Conservation (phyloP, 2,888 invertebrate species). For the Tetanocera ferruginea region DNA sequence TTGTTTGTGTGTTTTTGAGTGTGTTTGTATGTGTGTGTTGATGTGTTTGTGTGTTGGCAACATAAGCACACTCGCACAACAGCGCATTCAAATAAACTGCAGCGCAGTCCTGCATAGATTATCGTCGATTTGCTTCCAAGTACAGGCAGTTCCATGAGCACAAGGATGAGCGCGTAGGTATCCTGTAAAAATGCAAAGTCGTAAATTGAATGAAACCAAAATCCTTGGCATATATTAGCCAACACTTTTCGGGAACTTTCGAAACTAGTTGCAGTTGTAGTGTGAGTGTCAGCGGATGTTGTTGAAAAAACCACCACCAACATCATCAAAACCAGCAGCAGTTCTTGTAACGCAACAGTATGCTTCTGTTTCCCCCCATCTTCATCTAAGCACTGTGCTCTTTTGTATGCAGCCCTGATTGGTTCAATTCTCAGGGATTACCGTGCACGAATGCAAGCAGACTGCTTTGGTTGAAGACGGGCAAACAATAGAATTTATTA, state of each 20-base stretch:
- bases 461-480: not conserved
- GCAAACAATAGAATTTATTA: conserved; percentile 31
- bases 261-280: conserved; percentile 7
- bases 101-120: conserved; percentile 26
- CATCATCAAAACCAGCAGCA: not conserved
- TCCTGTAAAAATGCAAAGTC: conserved; percentile 30
- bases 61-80: not conserved
- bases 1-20: too few relatives aligned
- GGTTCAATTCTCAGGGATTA: conserved; percentile 30
- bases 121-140: conserved; percentile 10
- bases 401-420: conserved; percentile 31
- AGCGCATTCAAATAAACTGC: conserved; percentile 11
- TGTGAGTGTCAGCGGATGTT: conserved; percentile 4
- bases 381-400: not conserved
- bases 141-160: not conserved
- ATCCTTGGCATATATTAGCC: conserved; percentile 42
- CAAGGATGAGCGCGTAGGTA: not conserved
- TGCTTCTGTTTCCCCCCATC: not conserved
- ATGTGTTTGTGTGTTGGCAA: too few relatives aligned
- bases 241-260: not conserved
- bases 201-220: conserved; percentile 47
- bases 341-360: not conserved
- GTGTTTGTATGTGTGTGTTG: too few relatives aligned
- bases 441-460: not conserved
- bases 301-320: not conserved